Evolutionary conservation across 2,797 vertebrate species (phyloP).

Genomic region (Miichthys miiuy): DNA sequence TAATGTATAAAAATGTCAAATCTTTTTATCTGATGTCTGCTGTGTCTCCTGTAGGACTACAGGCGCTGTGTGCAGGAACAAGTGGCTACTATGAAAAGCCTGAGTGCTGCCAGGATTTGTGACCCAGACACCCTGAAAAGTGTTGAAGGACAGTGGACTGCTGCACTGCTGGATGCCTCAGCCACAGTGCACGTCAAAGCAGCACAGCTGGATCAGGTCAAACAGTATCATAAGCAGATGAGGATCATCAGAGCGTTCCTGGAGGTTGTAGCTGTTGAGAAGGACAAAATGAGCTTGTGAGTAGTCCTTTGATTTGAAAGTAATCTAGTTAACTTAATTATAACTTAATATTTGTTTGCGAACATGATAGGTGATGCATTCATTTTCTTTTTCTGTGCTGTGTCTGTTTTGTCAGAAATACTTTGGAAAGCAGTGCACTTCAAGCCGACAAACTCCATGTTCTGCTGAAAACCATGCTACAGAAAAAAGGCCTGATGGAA

Average conservation of each 20-base stretch:
- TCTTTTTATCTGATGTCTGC: neutral
- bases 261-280: constrained; percentile 82
- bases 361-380: neutral
- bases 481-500: constrained; percentile 82
- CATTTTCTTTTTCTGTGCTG: constrained; percentile 20
- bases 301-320: constrained; percentile 63
- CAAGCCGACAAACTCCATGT: constrained; percentile 85
- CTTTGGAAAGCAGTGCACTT: constrained; percentile 81
- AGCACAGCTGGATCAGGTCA: constrained; percentile 85
- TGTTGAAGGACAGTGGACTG: constrained; percentile 70
- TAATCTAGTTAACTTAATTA: neutral
- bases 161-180: constrained; percentile 84
- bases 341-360: neutral
- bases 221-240: constrained; percentile 85
- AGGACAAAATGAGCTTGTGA: constrained; percentile 89
- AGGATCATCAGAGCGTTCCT: constrained; percentile 77
- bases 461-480: constrained; percentile 80
- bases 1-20: neutral
- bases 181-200: constrained; percentile 87
- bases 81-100: constrained; percentile 68
- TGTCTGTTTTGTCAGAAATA: constrained; percentile 79
- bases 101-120: constrained; percentile 4
- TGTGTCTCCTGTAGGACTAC: constrained; percentile 78
- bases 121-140: constrained; percentile 40
- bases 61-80: constrained; percentile 81